These are phyloP conservation scores for Haliaeetus leucogaster DNA, from an alignment of 2,113 vertebrate species.

Conservation along the genomic window DNA sequence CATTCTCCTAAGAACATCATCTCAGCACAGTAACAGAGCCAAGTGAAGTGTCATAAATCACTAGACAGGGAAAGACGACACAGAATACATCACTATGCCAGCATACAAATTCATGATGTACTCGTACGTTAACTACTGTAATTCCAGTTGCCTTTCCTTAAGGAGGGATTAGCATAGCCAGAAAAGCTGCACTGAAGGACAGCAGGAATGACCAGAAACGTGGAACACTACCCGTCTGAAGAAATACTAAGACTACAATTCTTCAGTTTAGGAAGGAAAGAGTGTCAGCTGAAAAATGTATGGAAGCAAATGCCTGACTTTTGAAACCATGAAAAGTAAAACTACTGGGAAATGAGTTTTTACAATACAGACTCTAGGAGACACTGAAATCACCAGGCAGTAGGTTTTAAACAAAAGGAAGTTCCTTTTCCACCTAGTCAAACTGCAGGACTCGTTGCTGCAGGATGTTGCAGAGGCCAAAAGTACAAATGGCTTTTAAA, in stretches of 20 bases:
- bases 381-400: slow-evolving; percentile 20
- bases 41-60: background rate
- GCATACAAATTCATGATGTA: background rate
- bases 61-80: background rate
- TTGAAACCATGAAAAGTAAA: background rate
- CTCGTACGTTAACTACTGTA: background rate
- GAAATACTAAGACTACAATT: background rate
- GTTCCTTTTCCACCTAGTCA: slow-evolving; percentile 53
- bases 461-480: slow-evolving; percentile 53
- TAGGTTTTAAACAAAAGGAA: slow-evolving; percentile 52
- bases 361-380: background rate
- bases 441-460: slow-evolving; percentile 1
- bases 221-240: background rate
- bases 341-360: background rate
- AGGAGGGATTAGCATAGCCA: background rate
- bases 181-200: background rate
- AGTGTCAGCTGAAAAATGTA: background rate
- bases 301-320: background rate
- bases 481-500: slow-evolving; percentile 60
- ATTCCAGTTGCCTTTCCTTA: background rate
- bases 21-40: background rate
- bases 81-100: background rate
- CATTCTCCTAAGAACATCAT: background rate
- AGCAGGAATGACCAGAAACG: background rate
- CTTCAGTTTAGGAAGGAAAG: background rate